A percentile compares a stretch with the other conserved stretches of the same genome.
phyloP scores from a whole-genome alignment of 2,113 vertebrate genomes.

The Charadrius vociferus region DNA sequence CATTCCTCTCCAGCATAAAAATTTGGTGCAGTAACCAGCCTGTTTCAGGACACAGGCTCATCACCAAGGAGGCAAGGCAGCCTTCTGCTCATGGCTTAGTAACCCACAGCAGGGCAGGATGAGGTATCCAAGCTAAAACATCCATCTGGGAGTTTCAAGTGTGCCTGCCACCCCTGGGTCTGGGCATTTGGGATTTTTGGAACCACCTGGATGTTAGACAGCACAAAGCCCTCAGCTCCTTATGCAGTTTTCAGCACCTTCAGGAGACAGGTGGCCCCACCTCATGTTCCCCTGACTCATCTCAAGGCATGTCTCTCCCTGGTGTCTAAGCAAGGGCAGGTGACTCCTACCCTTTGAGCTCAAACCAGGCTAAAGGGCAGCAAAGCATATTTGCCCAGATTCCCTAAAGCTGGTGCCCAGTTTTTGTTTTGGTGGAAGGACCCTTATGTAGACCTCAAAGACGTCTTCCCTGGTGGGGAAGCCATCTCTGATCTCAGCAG shows the following conservation, averaged over 20 bases:
- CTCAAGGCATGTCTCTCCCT: fast-evolving
- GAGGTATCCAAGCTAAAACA: fast-evolving
- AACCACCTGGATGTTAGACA: not conserved
- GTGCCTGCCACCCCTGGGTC: not conserved
- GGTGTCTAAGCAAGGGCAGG: not conserved
- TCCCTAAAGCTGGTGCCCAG: no score
- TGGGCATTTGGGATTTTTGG: not conserved
- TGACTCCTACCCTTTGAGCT: not conserved
- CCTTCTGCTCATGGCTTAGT: not conserved
- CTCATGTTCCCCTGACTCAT: fast-evolving
- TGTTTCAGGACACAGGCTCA: not conserved
- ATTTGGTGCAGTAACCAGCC: not conserved
- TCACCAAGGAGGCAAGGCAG: not conserved
- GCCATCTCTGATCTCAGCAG: not conserved
- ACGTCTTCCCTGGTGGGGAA: not conserved
- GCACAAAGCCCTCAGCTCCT: not conserved
- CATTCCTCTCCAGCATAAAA: not conserved
- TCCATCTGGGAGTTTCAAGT: not conserved
- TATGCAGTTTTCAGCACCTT: not conserved
- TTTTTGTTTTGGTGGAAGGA: not conserved
- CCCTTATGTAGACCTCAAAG: not conserved
- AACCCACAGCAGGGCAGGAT: not conserved
- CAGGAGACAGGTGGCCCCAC: not conserved
- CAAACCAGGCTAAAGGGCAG: not conserved
- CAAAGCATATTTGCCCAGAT: not conserved